Base-by-base conservation (phyloP, 2,113 vertebrate species). In the Pontoporia blainvillei region DNA sequence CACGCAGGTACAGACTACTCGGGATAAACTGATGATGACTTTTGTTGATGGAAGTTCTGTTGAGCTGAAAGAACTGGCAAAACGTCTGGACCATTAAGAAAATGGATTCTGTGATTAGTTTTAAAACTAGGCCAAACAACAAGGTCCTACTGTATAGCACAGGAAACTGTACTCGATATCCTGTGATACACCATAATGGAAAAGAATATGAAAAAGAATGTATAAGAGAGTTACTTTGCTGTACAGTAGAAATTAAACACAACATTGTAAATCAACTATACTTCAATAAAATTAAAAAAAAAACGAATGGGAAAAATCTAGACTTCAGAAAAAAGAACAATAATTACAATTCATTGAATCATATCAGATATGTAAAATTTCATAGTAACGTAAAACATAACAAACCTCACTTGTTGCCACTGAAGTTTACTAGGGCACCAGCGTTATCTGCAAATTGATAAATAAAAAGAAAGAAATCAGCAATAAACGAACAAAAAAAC, bases 21-120 rank as follows among this genome's bases (percentile, higher is more conserved):
- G 99, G 99, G 99, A 99, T 99, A 99, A 99, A 98, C 99, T 99
- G 79, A 99, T 99, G 99, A 99, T 99, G 98, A 99, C 99, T 2
- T 99, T 99, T 98, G 99, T 99, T 98, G 99, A 98, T 99, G 99
- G 99, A 99, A 99, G 99, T 99, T 99, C 98, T 99, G 98, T 97
- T 99, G 97, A 99, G 97, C 98, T 97, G 97, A 98, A 98, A 98
- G 98, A 98, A 97, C 95, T 98, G 81, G 97, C 97, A 97, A 98
- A 98, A 98, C 98, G 97, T 97, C 98, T 98, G 99, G 98, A 99
- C 98, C 98, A 98, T 97, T 98, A 97, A 98, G 98, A 98, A 98
- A 98, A 89, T 97, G 87, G 90, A 98, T 99, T 99, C 99, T 99
- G 98, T 99, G 99, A 98, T 98, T 99, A 98, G 98, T 98, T 99